Conservation (phyloP, 1,140 invertebrate genomes). For the Drosophila sechellia region DNA sequence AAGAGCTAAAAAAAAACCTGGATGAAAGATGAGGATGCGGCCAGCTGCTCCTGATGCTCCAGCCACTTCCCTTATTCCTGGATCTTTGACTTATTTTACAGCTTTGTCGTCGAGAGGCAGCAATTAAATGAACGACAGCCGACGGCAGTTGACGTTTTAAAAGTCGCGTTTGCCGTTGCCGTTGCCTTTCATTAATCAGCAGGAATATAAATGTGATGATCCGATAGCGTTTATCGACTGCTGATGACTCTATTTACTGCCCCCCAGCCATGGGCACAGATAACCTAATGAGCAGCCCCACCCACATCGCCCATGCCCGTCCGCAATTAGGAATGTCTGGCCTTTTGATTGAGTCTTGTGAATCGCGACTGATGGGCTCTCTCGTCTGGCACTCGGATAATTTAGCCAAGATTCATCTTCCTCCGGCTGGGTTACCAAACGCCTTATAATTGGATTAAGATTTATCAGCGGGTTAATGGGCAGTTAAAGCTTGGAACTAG, state of each 20-base stretch:
- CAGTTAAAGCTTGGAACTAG: slow-evolving; percentile 17
- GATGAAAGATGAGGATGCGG: neutral
- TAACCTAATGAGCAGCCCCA: slow-evolving; percentile 55
- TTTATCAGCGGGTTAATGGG: slow-evolving; percentile 41
- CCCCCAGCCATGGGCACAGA: slow-evolving; percentile 37
- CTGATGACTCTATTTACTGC: slow-evolving; percentile 75
- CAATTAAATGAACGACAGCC: slow-evolving; percentile 74
- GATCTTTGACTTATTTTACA: slow-evolving; percentile 69
- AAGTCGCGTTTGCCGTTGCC: slow-evolving; percentile 11
- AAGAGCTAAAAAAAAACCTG: neutral
- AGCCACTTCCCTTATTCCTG: slow-evolving; percentile 9
- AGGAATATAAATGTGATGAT: slow-evolving; percentile 76
- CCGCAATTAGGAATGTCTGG: slow-evolving; percentile 48
- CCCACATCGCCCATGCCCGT: slow-evolving; percentile 1
- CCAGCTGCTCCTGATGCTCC: slow-evolving; percentile 28
- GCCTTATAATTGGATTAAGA: slow-evolving; percentile 41
- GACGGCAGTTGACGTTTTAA: slow-evolving; percentile 58
- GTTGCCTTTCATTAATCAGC: slow-evolving; percentile 69
- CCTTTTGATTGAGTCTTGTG: slow-evolving; percentile 27
- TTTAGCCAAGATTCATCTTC: slow-evolving; percentile 28
- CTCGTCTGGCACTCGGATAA: slow-evolving; percentile 26
- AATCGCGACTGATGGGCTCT: slow-evolving; percentile 26
- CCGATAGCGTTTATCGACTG: slow-evolving; percentile 72
- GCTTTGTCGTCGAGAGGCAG: slow-evolving; percentile 56
- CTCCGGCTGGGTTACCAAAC: slow-evolving; percentile 17